phyloP scores from a whole-genome alignment of 2,888 invertebrate genomes.

The Endomychus coccineus region DNA sequence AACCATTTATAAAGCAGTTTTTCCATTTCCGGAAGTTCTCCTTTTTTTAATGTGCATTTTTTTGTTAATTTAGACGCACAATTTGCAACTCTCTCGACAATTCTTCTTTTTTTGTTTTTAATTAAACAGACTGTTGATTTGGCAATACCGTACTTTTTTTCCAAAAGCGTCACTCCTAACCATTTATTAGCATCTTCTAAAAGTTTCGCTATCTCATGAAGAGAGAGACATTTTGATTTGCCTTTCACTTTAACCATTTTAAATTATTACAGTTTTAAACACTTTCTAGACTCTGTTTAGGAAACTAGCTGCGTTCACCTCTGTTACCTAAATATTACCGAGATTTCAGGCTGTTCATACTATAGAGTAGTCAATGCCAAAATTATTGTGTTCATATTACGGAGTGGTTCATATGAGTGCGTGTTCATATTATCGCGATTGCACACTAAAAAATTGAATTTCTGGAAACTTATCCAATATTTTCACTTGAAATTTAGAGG shows the following conservation, averaged over 20 bases:
- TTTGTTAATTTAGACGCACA: neutral
- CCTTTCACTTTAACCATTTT: constrained; percentile 4
- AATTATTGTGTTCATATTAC: constrained; percentile 2
- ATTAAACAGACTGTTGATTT: constrained; percentile 5
- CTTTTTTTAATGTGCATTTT: constrained; percentile 2
- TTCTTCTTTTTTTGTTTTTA: constrained; percentile 2
- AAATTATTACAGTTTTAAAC: too few species aligned
- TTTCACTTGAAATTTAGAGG: too few species aligned
- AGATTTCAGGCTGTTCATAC: too few species aligned
- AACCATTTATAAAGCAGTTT: constrained; percentile 14
- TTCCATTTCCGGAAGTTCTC: constrained; percentile 6
- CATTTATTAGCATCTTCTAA: constrained; percentile 1
- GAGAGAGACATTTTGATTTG: neutral
- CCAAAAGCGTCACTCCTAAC: constrained; percentile 2
- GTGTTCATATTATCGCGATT: too few species aligned
- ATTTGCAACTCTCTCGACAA: neutral
- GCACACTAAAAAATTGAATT: too few species aligned
- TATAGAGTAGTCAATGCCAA: constrained; percentile 1
- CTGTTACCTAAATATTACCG: too few species aligned
- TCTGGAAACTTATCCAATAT: too few species aligned
- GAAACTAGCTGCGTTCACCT: too few species aligned
- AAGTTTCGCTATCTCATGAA: constrained; percentile 2
- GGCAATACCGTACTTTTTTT: constrained; percentile 5
- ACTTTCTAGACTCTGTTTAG: too few species aligned
- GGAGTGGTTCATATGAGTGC: constrained; percentile 3